Percentiles rank a stretch among this genome's conserved stretches.
These are phyloP conservation scores for Smutsia temminckii DNA, from an alignment of 2,797 vertebrate species.

Conservation along the genomic window DNA sequence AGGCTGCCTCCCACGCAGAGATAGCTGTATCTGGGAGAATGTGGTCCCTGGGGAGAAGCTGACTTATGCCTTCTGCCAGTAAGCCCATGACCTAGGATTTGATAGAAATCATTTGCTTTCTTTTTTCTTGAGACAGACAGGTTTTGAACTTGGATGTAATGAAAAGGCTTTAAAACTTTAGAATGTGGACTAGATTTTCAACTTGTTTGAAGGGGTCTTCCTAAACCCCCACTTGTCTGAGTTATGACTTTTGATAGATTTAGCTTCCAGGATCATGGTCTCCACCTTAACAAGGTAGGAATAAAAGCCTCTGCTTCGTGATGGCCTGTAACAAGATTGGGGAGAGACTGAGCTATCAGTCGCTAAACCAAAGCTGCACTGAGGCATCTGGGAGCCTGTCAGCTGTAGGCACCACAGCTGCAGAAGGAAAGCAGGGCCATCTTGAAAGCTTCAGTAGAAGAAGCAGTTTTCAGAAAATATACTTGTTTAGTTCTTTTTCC, in stretches of 20 bases:
- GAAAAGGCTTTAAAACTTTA: slow-evolving; percentile 9
- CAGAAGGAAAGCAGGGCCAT: neutral
- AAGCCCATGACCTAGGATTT: neutral
- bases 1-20: neutral
- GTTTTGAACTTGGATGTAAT: neutral
- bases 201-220: neutral
- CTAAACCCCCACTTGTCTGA: neutral
- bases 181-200: neutral
- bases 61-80: neutral
- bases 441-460: neutral
- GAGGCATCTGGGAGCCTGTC: neutral
- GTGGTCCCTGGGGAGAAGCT: neutral
- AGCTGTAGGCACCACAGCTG: accelerated
- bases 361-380: neutral
- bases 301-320: neutral
- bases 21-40: neutral
- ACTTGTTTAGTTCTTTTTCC: neutral
- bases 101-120: neutral
- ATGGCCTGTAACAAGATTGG: neutral
- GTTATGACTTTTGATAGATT: neutral
- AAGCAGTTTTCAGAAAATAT: neutral
- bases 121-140: neutral
- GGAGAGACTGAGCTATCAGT: neutral
- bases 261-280: neutral
- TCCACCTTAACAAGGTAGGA: slow-evolving; percentile 29